A percentile compares a stretch with the other conserved stretches of the same genome.
phyloP scores from a whole-genome alignment of 2,113 vertebrate genomes.

The Micromys minutus region DNA sequence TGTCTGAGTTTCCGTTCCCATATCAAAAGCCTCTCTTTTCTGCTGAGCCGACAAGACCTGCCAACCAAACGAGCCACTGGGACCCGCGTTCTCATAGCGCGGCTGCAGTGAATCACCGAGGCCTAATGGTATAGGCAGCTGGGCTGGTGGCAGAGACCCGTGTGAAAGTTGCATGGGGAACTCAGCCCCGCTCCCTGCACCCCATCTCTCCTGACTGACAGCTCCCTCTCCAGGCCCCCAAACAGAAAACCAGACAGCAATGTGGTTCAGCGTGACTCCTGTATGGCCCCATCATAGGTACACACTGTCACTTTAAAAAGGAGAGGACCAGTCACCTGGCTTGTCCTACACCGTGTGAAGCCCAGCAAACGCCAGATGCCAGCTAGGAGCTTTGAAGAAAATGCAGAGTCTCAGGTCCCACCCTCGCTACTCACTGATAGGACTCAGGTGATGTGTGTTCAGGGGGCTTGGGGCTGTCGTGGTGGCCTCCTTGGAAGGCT shows the following conservation, averaged over 20 bases:
- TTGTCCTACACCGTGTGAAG: not conserved
- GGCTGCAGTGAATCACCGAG: not conserved
- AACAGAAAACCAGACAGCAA: not conserved
- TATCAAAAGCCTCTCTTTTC: constrained; percentile 68
- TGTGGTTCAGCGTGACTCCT: rapidly evolving
- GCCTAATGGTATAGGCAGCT: constrained; percentile 64
- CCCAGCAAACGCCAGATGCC: not conserved
- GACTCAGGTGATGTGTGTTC: rapidly evolving
- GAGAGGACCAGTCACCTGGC: rapidly evolving
- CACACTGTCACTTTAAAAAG: not conserved
- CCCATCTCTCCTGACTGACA: not conserved
- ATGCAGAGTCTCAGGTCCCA: not conserved
- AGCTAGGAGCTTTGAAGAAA: not conserved
- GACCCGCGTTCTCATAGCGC: constrained; percentile 40
- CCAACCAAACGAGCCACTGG: constrained; percentile 50
- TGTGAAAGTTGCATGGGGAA: not conserved
- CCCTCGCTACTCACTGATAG: not conserved
- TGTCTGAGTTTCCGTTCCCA: constrained; percentile 69
- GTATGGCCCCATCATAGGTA: not conserved
- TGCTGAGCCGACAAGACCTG: constrained; percentile 54
- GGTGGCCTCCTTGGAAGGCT: not conserved
- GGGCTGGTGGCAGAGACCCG: constrained; percentile 15
- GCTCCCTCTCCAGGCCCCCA: not conserved
- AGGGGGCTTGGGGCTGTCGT: too few species aligned
- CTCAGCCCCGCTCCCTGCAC: not conserved